Conservation (phyloP, 2,797 vertebrate genomes). For the Synaphobranchus kaupii region DNA sequence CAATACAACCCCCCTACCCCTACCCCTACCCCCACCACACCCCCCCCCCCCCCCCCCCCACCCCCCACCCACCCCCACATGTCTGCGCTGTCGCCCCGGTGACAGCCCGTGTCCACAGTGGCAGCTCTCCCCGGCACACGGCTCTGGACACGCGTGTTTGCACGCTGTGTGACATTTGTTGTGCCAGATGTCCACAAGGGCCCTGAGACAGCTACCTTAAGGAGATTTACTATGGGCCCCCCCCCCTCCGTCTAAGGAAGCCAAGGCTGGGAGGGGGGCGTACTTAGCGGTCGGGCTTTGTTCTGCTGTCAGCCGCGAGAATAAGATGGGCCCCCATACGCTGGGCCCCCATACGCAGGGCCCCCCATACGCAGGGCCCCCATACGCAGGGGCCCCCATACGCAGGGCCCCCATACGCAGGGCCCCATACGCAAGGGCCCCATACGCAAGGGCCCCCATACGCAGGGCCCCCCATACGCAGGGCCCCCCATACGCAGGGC, state of each 20-base stretch:
- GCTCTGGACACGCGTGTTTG: background rate
- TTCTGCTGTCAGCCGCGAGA: background rate
- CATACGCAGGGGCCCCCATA: too few species aligned
- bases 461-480: too few species aligned
- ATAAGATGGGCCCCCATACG: background rate
- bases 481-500: too few species aligned
- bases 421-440: too few species aligned
- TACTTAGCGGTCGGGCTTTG: background rate
- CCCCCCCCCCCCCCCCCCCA: background rate
- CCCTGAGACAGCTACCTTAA: slow-evolving; percentile 6
- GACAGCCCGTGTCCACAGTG: background rate
- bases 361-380: too few species aligned
- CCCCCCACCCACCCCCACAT: background rate
- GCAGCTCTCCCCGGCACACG: background rate
- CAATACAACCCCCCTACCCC: background rate
- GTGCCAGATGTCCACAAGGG: slow-evolving; percentile 6
- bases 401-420: too few species aligned
- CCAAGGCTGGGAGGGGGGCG: background rate
- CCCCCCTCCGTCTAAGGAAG: background rate
- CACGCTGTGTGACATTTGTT: background rate
- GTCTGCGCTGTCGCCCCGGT: background rate
- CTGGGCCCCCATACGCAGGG: too few species aligned
- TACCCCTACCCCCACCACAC: background rate
- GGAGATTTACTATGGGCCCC: background rate
- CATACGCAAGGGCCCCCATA: too few species aligned